These are phyloP conservation scores for Macaria notata DNA, from an alignment of 2,888 invertebrate species.

Conservation along the genomic window DNA sequence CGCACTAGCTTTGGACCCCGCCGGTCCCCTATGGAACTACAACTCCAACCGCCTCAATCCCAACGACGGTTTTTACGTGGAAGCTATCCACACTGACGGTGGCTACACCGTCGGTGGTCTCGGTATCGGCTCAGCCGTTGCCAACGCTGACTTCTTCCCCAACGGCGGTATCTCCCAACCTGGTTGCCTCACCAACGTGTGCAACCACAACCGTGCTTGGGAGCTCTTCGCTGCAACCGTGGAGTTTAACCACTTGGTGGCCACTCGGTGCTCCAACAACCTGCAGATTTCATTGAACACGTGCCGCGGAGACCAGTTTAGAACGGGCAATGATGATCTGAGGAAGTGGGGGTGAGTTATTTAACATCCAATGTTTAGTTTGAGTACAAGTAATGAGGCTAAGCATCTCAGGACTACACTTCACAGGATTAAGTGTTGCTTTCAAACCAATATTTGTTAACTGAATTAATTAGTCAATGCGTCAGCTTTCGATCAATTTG, in stretches of 20 bases:
- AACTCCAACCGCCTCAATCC: conserved; percentile 39
- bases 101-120: conserved; percentile 57
- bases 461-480: too few species aligned
- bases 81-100: conserved; percentile 68
- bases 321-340: conserved; percentile 54
- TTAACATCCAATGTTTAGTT: not conserved
- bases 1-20: conserved; percentile 52
- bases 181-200: conserved; percentile 49
- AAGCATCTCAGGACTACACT: too few species aligned
- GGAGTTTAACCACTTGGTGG: conserved; percentile 49
- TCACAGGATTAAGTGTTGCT: too few species aligned
- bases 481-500: too few species aligned
- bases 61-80: conserved; percentile 60
- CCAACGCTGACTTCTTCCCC: conserved; percentile 81
- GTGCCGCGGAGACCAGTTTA: conserved; percentile 46
- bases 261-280: conserved; percentile 40
- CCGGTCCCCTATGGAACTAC: conserved; percentile 50
- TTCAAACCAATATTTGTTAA: too few species aligned
- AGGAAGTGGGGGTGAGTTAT: conserved; percentile 52
- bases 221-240: conserved; percentile 53
- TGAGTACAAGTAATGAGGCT: too few species aligned
- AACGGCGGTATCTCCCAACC: conserved; percentile 72
- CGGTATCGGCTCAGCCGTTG: conserved; percentile 71
- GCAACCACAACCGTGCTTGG: conserved; percentile 59
- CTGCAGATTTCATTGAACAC: conserved; percentile 46